A percentile compares a stretch with the other conserved stretches of the same genome.
These are phyloP conservation scores for Eublepharis macularius DNA, from an alignment of 2,113 vertebrate species.

Conservation along the genomic window DNA sequence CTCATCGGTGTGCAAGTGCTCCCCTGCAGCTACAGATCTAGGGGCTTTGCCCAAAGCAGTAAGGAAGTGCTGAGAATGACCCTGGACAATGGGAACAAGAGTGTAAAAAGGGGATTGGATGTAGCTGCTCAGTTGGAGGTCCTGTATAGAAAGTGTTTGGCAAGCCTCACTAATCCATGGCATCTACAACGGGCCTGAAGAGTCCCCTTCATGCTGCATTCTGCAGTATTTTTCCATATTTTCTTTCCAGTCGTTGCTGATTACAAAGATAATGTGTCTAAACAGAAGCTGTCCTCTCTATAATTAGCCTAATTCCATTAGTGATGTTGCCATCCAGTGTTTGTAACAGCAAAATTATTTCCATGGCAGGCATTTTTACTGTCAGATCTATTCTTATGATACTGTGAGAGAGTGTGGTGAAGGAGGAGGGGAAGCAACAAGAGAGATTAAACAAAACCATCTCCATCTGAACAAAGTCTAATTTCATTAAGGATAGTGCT, in stretches of 20 bases:
- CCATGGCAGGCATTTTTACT: conserved; percentile 71
- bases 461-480: conserved; percentile 69
- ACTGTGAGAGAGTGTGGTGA: conserved; percentile 65
- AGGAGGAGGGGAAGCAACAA: conserved; percentile 59
- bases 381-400: conserved; percentile 71
- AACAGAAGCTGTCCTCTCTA: conserved; percentile 77
- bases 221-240: conserved; percentile 66
- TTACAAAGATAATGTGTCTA: conserved; percentile 76
- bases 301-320: conserved; percentile 78
- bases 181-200: conserved; percentile 44
- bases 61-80: background rate
- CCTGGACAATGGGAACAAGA: background rate
- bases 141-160: background rate
- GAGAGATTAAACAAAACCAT: conserved; percentile 71
- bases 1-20: background rate
- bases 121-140: background rate
- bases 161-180: conserved; percentile 39
- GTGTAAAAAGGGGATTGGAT: background rate
- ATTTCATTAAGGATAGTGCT: conserved; percentile 69
- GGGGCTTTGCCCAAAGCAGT: background rate
- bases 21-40: background rate
- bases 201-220: conserved; percentile 60
- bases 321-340: conserved; percentile 75
- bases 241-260: conserved; percentile 73
- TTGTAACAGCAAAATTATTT: conserved; percentile 73